Evolutionary conservation across 1,140 invertebrate species (phyloP).

Genomic region (Bombus terrestris): DNA sequence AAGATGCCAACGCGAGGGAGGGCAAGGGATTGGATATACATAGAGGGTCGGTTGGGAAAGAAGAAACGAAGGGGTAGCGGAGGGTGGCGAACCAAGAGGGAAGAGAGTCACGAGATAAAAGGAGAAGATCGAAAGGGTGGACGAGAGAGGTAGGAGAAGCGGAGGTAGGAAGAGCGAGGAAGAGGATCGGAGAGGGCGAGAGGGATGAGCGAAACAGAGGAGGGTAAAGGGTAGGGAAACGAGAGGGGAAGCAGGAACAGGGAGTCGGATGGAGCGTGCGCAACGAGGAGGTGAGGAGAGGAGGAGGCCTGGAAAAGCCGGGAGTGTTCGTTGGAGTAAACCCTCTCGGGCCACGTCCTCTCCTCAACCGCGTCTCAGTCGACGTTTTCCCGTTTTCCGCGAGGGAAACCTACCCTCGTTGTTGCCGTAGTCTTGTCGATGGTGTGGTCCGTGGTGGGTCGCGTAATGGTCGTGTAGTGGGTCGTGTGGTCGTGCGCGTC

Average conservation of each 20-base stretch:
- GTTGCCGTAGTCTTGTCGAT: background rate
- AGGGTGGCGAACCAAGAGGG: slow-evolving; percentile 13
- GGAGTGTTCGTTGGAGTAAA: slow-evolving; percentile 55
- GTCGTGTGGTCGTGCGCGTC: background rate
- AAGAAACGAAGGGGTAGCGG: slow-evolving; percentile 8
- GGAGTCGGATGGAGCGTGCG: slow-evolving; percentile 37
- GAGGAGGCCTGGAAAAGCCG: slow-evolving; percentile 56
- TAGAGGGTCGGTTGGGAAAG: slow-evolving; percentile 14
- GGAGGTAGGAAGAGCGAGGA: background rate
- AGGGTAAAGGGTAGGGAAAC: background rate
- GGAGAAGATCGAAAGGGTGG: background rate
- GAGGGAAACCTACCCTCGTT: slow-evolving; percentile 2
- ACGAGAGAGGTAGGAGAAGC: background rate
- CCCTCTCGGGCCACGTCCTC: slow-evolving; percentile 38
- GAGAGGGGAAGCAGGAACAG: background rate
- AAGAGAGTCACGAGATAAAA: background rate
- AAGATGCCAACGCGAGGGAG: background rate
- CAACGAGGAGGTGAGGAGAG: slow-evolving; percentile 29
- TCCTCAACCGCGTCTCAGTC: slow-evolving; percentile 32
- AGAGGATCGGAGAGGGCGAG: background rate
- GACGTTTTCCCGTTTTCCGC: slow-evolving; percentile 44
- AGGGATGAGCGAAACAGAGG: background rate
- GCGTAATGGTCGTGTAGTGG: background rate
- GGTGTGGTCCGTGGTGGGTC: background rate
- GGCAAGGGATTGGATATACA: background rate